phyloP scores from a whole-genome alignment of 2,888 invertebrate species.

The Nomada goodeniana region DNA sequence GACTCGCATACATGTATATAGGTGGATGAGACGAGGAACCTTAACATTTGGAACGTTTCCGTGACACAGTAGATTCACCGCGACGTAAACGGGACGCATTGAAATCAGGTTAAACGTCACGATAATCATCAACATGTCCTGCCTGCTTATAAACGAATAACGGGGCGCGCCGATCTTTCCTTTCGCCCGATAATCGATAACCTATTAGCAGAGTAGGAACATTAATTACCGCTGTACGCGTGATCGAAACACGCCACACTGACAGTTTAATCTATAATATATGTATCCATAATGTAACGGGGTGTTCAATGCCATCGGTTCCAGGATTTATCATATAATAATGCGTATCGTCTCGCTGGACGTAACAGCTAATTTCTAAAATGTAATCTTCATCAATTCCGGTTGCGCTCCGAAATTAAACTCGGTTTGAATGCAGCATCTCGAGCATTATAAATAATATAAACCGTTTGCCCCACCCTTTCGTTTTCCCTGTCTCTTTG shows the following conservation, averaged over 20 bases:
- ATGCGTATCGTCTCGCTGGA: constrained; percentile 12
- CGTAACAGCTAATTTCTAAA: neutral
- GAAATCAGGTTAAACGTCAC: constrained; percentile 20
- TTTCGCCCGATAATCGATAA: constrained; percentile 52
- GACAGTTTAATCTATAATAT: constrained; percentile 31
- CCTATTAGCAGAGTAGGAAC: constrained; percentile 46
- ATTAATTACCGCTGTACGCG: constrained; percentile 49
- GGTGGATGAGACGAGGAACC: neutral
- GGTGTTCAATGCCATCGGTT: constrained; percentile 22
- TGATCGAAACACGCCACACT: constrained; percentile 39
- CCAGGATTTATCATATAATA: constrained; percentile 27
- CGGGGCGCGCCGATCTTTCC: constrained; percentile 22
- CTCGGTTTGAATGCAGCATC: constrained; percentile 29
- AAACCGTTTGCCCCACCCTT: constrained; percentile 21
- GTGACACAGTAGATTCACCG: constrained; percentile 9
- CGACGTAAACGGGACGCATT: neutral
- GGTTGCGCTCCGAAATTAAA: neutral
- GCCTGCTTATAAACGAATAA: constrained; percentile 19
- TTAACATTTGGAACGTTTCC: too few relatives aligned
- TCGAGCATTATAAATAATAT: constrained; percentile 47
- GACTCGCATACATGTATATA: too few relatives aligned
- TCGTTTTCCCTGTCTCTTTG: constrained; percentile 44
- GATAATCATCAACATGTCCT: constrained; percentile 32
- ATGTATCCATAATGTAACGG: constrained; percentile 28
- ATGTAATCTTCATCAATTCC: neutral